Evolutionary conservation across 2,113 vertebrate genomes (phyloP), one percentile per base, ranked within the genome.

Genomic region (Arothron firmamentum): DNA sequence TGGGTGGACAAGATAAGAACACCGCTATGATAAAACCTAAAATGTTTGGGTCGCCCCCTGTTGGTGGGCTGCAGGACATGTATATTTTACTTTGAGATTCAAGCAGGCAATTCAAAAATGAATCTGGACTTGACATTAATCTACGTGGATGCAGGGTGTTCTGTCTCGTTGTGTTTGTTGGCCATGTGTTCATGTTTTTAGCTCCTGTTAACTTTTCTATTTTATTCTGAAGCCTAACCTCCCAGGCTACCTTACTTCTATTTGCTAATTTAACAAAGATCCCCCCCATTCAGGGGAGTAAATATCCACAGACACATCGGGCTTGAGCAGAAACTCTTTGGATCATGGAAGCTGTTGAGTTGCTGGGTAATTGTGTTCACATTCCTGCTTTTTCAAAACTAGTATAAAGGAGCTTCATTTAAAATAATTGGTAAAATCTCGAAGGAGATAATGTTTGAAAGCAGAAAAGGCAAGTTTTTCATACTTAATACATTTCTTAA

Each of bases 351-450:
- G 41, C 14, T 10, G 63, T 75, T 70, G 65, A 28, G 42, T 45
- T 48, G 52, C 21, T 67, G 38, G 56, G 56, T 34, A 18, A 60
- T 65, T 18, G 18, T 20, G 45, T 19, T 57, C 47, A 47, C 65
- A 55, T 17, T 52, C 11, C 23, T 41, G 43, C 50, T 72, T 52
- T 70, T 67, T 50, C 59, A 53, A 57, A 55, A 12, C 38, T 18
- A 25, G 64, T 56, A 10, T 48, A 68, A 51, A 70, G 62, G 56
- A 25, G 41, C 68, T 79, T 69, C 75, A 49, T 75, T 59, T 65
- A 38, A 56, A 74, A 52, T 57, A 62, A 74, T 41, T 31, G 3
- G 15, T 42, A 46, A 69, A 61, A 75, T 73, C 67, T 59, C 49
- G 28, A 31, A 59, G 52, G 25, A 63, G 80, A 75, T 52, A 16